These are phyloP conservation scores for Gasteruption jaculator DNA, from an alignment of 2,888 invertebrate genomes.

Conservation along the genomic window DNA sequence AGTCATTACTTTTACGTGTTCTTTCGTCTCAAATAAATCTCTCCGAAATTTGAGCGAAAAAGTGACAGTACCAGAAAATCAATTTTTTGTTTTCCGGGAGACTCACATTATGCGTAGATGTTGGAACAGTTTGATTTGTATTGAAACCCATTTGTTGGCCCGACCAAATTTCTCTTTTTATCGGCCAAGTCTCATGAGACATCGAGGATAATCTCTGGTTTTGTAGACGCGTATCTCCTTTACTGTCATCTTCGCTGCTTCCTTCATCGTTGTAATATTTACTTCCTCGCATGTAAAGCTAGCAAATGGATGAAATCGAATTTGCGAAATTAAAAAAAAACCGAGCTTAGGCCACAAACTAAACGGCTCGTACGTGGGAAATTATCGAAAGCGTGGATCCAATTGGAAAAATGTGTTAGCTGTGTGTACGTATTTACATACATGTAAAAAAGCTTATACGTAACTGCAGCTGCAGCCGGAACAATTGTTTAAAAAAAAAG, in stretches of 20 bases:
- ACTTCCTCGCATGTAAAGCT: constrained; percentile 33
- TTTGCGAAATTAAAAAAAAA: constrained; percentile 1
- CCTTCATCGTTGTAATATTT: constrained; percentile 41
- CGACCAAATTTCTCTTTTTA: constrained; percentile 52
- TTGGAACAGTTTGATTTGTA: constrained; percentile 33
- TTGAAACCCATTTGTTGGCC: constrained; percentile 38
- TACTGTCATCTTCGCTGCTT: constrained; percentile 41
- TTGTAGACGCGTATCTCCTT: constrained; percentile 31
- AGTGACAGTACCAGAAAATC: too few relatives aligned
- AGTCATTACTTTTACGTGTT: too few relatives aligned
- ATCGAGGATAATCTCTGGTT: constrained; percentile 49
- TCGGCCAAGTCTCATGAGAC: constrained; percentile 63
- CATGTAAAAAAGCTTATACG: too few relatives aligned
- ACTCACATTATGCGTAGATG: constrained; percentile 37
- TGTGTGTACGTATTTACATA: too few relatives aligned
- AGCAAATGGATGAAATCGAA: constrained; percentile 4
- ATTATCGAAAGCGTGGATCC: too few relatives aligned
- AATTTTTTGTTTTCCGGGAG: too few relatives aligned
- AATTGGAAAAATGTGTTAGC: too few relatives aligned
- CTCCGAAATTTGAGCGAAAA: too few relatives aligned
- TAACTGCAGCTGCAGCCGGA: too few relatives aligned
- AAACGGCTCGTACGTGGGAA: too few relatives aligned
- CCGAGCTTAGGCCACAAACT: neutral
- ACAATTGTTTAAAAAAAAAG: too few relatives aligned
- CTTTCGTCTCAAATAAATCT: too few relatives aligned